A percentile compares a stretch with the other conserved stretches of the same genome.
Conservation (phyloP, 2,888 invertebrate species). For the Microchrysa polita region DNA sequence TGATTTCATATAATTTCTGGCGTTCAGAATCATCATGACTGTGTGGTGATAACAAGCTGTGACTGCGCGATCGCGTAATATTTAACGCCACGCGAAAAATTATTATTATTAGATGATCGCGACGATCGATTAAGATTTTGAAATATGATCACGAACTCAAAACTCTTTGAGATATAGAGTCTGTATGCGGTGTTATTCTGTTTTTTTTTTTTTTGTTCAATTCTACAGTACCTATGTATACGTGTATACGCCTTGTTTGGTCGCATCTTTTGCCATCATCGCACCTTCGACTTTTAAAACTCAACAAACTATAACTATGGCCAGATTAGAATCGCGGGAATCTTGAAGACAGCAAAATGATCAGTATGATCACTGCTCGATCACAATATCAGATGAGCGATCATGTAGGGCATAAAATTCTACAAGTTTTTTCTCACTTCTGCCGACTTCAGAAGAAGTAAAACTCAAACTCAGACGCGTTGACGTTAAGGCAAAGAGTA, state of each 20-base stretch:
- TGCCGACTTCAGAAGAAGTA: no score
- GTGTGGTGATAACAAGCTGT: conserved; percentile 57
- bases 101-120: no score
- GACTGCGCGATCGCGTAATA: conserved; percentile 60
- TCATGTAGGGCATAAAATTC: background rate
- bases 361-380: conserved; percentile 36
- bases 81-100: conserved; percentile 61
- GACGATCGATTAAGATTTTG: conserved; percentile 56
- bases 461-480: no score
- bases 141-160: conserved; percentile 55
- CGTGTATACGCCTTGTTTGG: no score
- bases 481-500: no score
- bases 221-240: no score
- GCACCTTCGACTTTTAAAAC: no score
- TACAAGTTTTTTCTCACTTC: no score
- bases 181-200: conserved; percentile 2
- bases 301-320: background rate
- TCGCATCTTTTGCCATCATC: no score
- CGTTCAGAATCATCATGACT: conserved; percentile 49
- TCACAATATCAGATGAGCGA: conserved; percentile 27
- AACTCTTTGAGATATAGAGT: conserved; percentile 43
- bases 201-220: no score
- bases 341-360: conserved; percentile 39
- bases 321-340: conserved; percentile 36
- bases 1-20: conserved; percentile 46